Evolutionary conservation across 1,140 invertebrate genomes (phyloP).

Genomic region (Eumaeus atala): DNA sequence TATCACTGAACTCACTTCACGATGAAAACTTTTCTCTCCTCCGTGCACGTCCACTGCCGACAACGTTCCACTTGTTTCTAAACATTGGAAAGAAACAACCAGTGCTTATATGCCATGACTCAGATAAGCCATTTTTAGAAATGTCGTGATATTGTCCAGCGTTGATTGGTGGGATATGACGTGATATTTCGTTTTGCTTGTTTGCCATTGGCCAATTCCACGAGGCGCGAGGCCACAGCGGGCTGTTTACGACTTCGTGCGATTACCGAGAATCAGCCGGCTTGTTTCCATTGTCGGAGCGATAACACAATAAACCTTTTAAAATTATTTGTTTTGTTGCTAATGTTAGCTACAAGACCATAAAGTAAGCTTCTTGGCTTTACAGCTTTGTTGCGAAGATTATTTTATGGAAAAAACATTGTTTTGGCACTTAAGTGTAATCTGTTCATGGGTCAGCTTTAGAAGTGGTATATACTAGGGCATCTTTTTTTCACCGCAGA

Average conservation of each 20-base stretch:
- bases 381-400: background rate
- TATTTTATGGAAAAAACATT: too few relatives aligned
- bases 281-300: conserved; percentile 47
- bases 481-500: too few relatives aligned
- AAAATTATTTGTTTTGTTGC: conserved; percentile 2
- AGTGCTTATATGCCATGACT: conserved; percentile 75
- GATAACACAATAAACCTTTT: conserved; percentile 20
- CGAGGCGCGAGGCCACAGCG: conserved; percentile 66
- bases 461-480: too few relatives aligned
- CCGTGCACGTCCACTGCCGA: conserved; percentile 47
- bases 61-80: conserved; percentile 68
- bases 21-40: conserved; percentile 61
- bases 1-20: conserved; percentile 68
- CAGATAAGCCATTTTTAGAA: conserved; percentile 74
- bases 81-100: conserved; percentile 70
- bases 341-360: background rate
- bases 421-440: too few relatives aligned
- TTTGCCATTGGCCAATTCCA: conserved; percentile 44
- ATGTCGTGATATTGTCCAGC: conserved; percentile 56
- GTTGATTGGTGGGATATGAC: conserved; percentile 65
- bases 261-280: conserved; percentile 67
- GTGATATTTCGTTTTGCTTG: conserved; percentile 43
- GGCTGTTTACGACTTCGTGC: conserved; percentile 73
- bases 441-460: too few relatives aligned
- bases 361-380: background rate